phyloP scores from a whole-genome alignment of 2,888 invertebrate species.

The Melanophora roralis region DNA sequence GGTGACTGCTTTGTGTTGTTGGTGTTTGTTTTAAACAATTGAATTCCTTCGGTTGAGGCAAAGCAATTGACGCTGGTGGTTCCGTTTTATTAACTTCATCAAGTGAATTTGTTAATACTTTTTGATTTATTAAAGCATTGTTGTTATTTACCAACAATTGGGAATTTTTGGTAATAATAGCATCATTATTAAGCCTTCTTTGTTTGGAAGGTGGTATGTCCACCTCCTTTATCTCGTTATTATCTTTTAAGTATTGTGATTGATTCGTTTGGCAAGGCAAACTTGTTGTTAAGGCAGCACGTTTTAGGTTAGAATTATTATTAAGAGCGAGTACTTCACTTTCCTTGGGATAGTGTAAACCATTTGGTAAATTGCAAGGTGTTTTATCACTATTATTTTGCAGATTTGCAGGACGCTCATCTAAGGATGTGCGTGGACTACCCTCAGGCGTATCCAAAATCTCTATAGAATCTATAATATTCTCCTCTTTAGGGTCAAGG shows the following conservation, averaged over 20 bases:
- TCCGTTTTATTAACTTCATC: constrained; percentile 38
- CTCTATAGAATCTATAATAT: constrained; percentile 73
- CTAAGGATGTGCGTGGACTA: constrained; percentile 68
- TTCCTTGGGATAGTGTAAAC: constrained; percentile 50
- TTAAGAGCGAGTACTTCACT: constrained; percentile 30
- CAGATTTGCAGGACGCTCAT: constrained; percentile 48
- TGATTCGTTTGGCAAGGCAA: constrained; percentile 24
- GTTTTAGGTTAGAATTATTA: constrained; percentile 63
- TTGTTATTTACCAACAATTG: constrained; percentile 18
- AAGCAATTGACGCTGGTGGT: background rate
- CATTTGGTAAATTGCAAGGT: constrained; percentile 47
- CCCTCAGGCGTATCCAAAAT: constrained; percentile 75
- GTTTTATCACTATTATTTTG: constrained; percentile 29
- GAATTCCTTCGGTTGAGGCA: constrained; percentile 29
- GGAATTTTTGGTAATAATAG: constrained; percentile 28
- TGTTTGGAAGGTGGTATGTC: constrained; percentile 43
- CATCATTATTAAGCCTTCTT: constrained; percentile 39
- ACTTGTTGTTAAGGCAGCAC: constrained; percentile 42
- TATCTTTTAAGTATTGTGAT: background rate
- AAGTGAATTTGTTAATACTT: constrained; percentile 29
- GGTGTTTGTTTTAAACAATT: constrained; percentile 43
- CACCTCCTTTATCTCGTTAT: background rate
- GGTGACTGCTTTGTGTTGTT: constrained; percentile 49
- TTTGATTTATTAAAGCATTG: constrained; percentile 30
- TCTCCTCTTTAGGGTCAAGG: constrained; percentile 35